Evolutionary conservation across 2,888 invertebrate genomes (phyloP), one percentile per base, ranked within the genome.

Genomic region (Synergus itoensis): DNA sequence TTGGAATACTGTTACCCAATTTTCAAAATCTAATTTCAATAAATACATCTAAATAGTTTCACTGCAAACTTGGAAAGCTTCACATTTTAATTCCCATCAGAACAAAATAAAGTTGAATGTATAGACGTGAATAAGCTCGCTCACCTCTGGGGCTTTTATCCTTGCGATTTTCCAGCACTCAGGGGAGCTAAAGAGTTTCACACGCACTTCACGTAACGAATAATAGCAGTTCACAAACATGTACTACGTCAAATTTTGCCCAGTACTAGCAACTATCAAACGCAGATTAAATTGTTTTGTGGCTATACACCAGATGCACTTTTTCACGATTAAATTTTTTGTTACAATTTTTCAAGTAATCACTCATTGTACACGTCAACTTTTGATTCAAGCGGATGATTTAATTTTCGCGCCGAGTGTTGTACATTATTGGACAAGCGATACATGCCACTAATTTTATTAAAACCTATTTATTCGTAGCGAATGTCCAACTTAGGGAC

Each of bases 381-480:
- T 48, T 40, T 53, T 40, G 5, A 53, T 40, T 36, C 36, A n/a
- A 40, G 9, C 18, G 76, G 79, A 48, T 82, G 83, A 80, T 85
- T 87, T 78, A 85, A 82, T 79, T 80, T 60, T 67, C 76, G 80
- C 83, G 79, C 78, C 79, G 79, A 80, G 80, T 75, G 77, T 77
- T 79, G 78, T 79, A 81, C 86, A 87, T 89, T 86, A 87, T 86
- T 86, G 82, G 77, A 76, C 78, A 79, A 80, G 82, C 80, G 73
- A 84, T 78, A 84, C 84, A 84, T 82, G 80, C 81, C 84, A 82
- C 81, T 84, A 87, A 86, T 84, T 81, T 83, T 83, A 86, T 86
- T 85, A 87, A 80, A 84, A 84, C 84, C 82, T 85, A 86, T 87
- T 87, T 87, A 85, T 87, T 86, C 84, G 82, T 77, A 84, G 83